Evolutionary conservation across 2,888 invertebrate genomes (phyloP).

Genomic region (Daptonema setosum): DNA sequence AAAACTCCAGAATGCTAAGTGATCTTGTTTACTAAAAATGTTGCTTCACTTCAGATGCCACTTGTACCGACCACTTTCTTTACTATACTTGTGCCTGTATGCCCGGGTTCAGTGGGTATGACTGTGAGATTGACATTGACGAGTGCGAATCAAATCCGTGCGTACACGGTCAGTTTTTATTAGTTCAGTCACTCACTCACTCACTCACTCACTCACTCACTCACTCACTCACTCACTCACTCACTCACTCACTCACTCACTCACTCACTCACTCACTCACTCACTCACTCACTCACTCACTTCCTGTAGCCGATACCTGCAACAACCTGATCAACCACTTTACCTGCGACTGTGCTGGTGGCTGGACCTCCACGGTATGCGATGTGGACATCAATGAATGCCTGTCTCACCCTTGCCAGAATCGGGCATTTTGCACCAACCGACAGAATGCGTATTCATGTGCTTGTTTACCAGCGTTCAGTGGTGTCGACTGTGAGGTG

Average conservation of each 20-base stretch:
- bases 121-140: neutral
- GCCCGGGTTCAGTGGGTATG: neutral
- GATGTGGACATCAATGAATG: neutral
- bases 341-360: neutral
- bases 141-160: neutral
- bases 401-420: neutral
- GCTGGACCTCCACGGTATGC: neutral
- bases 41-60: too few relatives aligned
- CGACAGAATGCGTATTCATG: neutral
- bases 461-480: neutral
- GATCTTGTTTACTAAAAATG: too few relatives aligned
- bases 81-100: neutral
- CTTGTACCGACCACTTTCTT: neutral
- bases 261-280: too few relatives aligned
- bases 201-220: too few relatives aligned
- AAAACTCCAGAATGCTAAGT: too few relatives aligned
- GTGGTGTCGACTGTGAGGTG: neutral
- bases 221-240: too few relatives aligned
- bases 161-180: neutral
- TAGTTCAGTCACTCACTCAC: too few relatives aligned
- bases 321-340: neutral
- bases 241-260: too few relatives aligned
- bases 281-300: neutral
- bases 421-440: neutral
- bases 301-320: neutral